Evolutionary conservation across 2,888 invertebrate genomes (phyloP).

Genomic region (Idaea biselata): DNA sequence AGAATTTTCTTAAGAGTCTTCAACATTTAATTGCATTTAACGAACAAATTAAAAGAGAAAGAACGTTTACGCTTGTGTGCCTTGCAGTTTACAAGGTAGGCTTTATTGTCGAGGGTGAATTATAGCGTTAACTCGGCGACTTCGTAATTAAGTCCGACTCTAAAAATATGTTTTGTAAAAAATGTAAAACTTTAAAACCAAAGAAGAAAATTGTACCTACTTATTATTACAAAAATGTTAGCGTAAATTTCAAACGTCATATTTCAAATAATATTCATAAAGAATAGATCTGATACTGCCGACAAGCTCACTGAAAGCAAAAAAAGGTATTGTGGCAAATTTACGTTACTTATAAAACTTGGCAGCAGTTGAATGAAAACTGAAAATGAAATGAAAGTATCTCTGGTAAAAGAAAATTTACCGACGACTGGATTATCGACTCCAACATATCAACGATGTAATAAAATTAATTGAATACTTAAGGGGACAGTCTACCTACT

Average conservation of each 20-base stretch:
- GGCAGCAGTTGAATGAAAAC: constrained; percentile 21
- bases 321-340: constrained; percentile 8
- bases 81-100: constrained; percentile 29
- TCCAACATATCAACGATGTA: neutral
- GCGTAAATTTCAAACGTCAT: no score
- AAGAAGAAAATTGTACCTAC: no score
- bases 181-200: constrained; percentile 16
- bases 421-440: neutral
- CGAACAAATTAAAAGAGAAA: constrained; percentile 27
- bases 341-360: constrained; percentile 12
- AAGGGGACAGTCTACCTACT: no score
- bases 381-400: constrained; percentile 11
- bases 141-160: constrained; percentile 33
- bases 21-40: constrained; percentile 26
- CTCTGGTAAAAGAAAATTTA: neutral
- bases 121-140: constrained; percentile 37
- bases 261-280: no score
- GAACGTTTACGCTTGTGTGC: constrained; percentile 19
- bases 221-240: no score
- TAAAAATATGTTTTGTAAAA: constrained; percentile 35
- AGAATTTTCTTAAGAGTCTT: constrained; percentile 13
- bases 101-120: constrained; percentile 34
- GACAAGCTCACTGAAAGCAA: constrained; percentile 4
- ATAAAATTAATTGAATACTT: neutral
- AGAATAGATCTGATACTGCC: no score